A percentile compares a stretch with the other conserved stretches of the same genome.
Evolutionary conservation across 2,113 vertebrate species (phyloP).

Genomic region (Ariopsis seemanni): DNA sequence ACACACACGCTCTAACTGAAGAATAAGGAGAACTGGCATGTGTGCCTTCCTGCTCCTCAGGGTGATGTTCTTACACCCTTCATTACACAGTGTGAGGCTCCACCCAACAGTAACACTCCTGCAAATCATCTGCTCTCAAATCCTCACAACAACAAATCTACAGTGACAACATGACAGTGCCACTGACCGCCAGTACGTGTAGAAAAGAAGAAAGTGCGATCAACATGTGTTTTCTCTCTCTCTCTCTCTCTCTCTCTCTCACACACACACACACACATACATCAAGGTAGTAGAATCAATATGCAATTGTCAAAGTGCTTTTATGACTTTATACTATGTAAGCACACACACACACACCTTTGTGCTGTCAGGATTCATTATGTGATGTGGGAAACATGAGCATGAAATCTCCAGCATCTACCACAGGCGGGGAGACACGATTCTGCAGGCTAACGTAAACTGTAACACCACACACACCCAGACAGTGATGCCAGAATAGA

Average conservation of each 20-base stretch:
- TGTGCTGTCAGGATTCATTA: constrained; percentile 66
- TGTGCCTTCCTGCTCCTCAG: neutral
- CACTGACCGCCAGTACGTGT: neutral
- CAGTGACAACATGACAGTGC: constrained; percentile 6
- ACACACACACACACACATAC: constrained; percentile 10
- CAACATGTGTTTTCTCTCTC: too few species aligned
- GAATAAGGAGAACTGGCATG: constrained; percentile 1
- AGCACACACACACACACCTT: constrained; percentile 36
- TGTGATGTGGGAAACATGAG: constrained; percentile 57
- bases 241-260: neutral
- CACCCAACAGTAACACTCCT: neutral
- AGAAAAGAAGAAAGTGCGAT: neutral
- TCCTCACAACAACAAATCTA: neutral
- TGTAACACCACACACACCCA: constrained; percentile 3
- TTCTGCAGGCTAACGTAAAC: constrained; percentile 35
- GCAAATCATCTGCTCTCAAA: neutral
- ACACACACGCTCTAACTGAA: neutral
- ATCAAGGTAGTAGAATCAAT: neutral
- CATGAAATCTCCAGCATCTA: constrained; percentile 66
- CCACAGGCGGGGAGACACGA: constrained; percentile 54
- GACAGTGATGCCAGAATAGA: neutral
- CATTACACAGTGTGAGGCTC: constrained; percentile 23
- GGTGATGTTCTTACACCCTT: constrained; percentile 8
- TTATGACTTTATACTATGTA: neutral
- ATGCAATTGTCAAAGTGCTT: neutral